Evolutionary conservation across 2,113 vertebrate genomes (phyloP), one percentile per base, ranked within the genome.

Genomic region (Australoheros scitulus): DNA sequence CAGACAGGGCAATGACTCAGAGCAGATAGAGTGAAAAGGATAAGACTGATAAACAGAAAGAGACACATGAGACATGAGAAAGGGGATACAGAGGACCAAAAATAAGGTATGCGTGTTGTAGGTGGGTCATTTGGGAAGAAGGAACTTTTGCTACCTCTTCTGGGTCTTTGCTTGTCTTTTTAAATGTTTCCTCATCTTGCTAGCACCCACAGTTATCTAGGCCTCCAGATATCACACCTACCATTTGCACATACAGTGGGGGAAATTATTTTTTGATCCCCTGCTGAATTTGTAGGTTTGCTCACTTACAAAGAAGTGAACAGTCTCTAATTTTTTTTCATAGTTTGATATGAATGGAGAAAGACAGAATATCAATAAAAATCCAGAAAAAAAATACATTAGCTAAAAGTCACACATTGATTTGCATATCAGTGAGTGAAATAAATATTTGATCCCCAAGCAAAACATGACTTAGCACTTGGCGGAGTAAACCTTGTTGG

Each of bases 1-100:
- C 61, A 86, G 61, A 60, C 59, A 63, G 64, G 68, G 81, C 47
- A 43, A 38, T 60, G 64, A 83, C 61, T 77, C 81, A 63, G 34
- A 77, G 76, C 11, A 3, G 77, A 79, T 50, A 13, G 47, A 65
- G 6, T 5, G 0, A 20, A 43, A 9, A 8, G 3, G 63, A 61
- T 10, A 5, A 80, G 10, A 61, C 22, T 47, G 36, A 77, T 59
- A 64, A 65, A 78, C 34, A 61, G 5, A 70, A 61, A 81, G 59
- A 55, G 36, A 61, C 41, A 64, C 18, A 60, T 32, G 57, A 77
- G 18, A 65, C 43, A 55, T 5, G 61, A 64, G 26, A 26, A 47
- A 80, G 34, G 34, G 55, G 43, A 79, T 60, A 75, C 70, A 77
- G 41, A 26, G n/a, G n/a, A 63, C 15, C 11, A 32, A 56, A 36